Base-by-base conservation (phyloP, 2,113 vertebrate genomes). In the Barbus barbus region DNA sequence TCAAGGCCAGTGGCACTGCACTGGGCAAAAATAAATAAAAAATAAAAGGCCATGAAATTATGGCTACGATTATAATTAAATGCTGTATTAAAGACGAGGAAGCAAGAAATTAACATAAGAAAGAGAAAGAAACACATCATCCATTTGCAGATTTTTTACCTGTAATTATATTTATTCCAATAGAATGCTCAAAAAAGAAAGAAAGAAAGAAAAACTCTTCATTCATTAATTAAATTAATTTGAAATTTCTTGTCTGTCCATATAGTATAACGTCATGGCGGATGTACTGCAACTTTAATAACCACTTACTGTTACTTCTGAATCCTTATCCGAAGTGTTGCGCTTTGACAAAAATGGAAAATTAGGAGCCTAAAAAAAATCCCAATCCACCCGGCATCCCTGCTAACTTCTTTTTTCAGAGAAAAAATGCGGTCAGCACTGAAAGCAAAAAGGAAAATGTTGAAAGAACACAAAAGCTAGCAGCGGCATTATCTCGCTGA, bases 1-100 rank as follows among this genome's bases (percentile, higher is more conserved):
- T 48, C 46, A 48, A 14, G 46, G 13, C 46, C 13, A 94, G 92
- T 93, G 93, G 92, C 95, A 92, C 90, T 92, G 89, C 86, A 90
- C 89, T 63, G 13, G 60, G 26, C 26, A 63, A 5, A 91, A 88
- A 90, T 36, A 36, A 36, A 36, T 36, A 92, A 92, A 46, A 36
- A 36, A 36, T 36, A n/a, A n/a, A n/a, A n/a, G n/a, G n/a, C n/a
- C n/a, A 33, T 33, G 4, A 46, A 46, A 46, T 94, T 5, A 85
- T 76, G 83, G 85, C 87, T 87, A 87, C 77, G 86, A 84, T 67
- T 81, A 85, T 87, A 85, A 87, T 88, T 88, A 87, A 84, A 84
- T 80, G 82, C 60, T 78, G 71, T 81, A 85, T 80, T 78, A 41
- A 78, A 81, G 81, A 73, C 31, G 0, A 18, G 69, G 33, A 67